Base-by-base conservation (phyloP, 1,140 invertebrate species). In the Hycleus phaleratus region DNA sequence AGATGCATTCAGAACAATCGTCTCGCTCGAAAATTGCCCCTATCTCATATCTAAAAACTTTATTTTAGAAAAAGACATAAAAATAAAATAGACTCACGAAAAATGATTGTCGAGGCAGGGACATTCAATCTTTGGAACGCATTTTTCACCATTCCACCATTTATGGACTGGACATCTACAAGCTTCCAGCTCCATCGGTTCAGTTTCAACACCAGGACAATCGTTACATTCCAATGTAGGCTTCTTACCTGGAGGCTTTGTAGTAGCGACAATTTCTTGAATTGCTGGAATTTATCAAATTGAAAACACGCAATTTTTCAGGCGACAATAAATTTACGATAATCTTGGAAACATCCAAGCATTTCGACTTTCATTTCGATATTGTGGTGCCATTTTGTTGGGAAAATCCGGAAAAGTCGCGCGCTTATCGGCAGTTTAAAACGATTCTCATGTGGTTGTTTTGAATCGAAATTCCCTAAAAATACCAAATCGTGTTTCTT, bases 1-100 rank as follows among this genome's bases (percentile, higher is more conserved):
- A 94, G 25, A 83, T 76, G 65, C 91, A 94, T 51, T 87, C 80
- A 55, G 85, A 78, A 70, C 91, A 94, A 38, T 85, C 78, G 6
- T 81, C 77, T 43, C 82, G 84, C 61, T 85, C 79, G 61, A 82
- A 90, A 7, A 79, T 75, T 1, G 80, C 77, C 1, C 85, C 87
- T 53, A 88, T 83, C 25, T 79, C 74, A 70, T 88, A 90, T 44
- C 84, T 88, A 56, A 46, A 12, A 53, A 18, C 1, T 18, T 18
- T 18, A 18, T 18, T 18, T 12, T 18, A 18, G 18, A 18, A 18
- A 18, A 1, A 18, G n/a, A 18, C 18, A 18, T 18, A 18, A 18
- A 12, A 18, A 18, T 18, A 18, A 18, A 18, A 18, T 0, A 12
- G 18, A 18, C 18, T 18, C 18, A 32, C 32, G 32, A 7, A 32